Evolutionary conservation across 1,140 invertebrate genomes (phyloP), one percentile per base, ranked within the genome.

Genomic region (Delia radicum): DNA sequence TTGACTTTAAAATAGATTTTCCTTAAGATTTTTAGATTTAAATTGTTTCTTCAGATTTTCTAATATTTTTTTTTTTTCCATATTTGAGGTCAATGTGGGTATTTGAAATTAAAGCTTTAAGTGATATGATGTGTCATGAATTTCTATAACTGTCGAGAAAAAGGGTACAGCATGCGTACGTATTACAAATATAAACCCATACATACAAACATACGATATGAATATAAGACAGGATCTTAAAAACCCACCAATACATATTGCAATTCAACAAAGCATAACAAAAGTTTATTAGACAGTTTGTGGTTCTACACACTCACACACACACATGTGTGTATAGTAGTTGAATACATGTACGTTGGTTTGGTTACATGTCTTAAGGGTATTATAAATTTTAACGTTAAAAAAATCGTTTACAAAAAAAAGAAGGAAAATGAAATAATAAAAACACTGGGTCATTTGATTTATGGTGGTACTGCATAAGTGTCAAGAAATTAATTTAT

Each of bases 401-500:
- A 29, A 65, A 65, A 65, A 29, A 65, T 4, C 5, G 62, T 24
- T 15, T 15, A 48, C 46, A 48, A 48, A 13, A 48, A 24, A 63
- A 27, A 13, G 27, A n/a, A 61, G 3, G 61, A 27, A 5, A 26
- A 63, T 26, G 24, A 63, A 26, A 26, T 24, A 26, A 26, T 24
- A 63, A 27, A 24, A 63, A 63, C 27, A 10, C 24, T 27, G 6
- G 27, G 21, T 29, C 62, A 65, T 65, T 65, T 65, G 62, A 65
- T 65, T 65, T 65, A 65, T 65, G 27, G 62, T 18, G 62, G 15
- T 28, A 29, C 62, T n/a, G 62, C 26, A 28, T 27, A 65, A 29
- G 62, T 65, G 62, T 65, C 62, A 29, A 29, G 62, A 65, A 65
- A 65, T 65, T 65, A 65, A 65, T 65, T 65, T 65, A 65, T 65